These are phyloP conservation scores for Ammodytes dubius DNA, from an alignment of 2,113 vertebrate genomes.

Conservation along the genomic window DNA sequence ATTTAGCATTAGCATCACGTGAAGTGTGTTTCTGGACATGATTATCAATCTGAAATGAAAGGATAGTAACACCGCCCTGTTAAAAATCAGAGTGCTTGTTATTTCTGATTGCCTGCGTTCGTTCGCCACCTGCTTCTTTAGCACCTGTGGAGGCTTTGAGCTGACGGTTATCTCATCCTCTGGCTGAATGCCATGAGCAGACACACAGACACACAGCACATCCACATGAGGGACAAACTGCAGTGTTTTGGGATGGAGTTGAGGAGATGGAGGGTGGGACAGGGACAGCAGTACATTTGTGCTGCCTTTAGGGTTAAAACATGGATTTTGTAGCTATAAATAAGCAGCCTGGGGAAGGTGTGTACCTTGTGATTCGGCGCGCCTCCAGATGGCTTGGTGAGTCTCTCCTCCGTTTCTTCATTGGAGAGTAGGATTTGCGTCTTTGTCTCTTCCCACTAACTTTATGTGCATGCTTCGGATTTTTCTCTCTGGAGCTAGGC, in stretches of 20 bases:
- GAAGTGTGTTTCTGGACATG: background rate
- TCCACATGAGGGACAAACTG: constrained; percentile 21
- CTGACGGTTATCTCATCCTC: constrained; percentile 50
- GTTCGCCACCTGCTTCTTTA: constrained; percentile 42
- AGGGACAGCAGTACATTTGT: constrained; percentile 5
- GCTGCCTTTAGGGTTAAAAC: constrained; percentile 24
- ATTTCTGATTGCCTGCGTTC: constrained; percentile 21
- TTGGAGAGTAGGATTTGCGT: constrained; percentile 90
- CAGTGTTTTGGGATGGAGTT: constrained; percentile 8
- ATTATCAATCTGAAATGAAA: background rate
- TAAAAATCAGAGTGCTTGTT: background rate
- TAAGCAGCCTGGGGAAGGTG: background rate
- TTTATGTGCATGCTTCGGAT: constrained; percentile 79
- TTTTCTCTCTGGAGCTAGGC: constrained; percentile 83
- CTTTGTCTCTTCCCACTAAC: constrained; percentile 82
- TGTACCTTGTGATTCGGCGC: constrained; percentile 94
- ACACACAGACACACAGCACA: constrained; percentile 30
- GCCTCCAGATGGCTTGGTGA: constrained; percentile 98
- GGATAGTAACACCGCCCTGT: background rate
- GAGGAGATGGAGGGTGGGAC: constrained; percentile 14
- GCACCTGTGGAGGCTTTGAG: constrained; percentile 35
- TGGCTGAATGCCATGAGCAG: constrained; percentile 35
- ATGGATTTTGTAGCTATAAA: constrained; percentile 24
- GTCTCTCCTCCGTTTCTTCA: constrained; percentile 95
- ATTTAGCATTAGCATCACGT: background rate